Evolutionary conservation across 2,797 vertebrate genomes (phyloP).

Genomic region (Orestias chungarensis): DNA sequence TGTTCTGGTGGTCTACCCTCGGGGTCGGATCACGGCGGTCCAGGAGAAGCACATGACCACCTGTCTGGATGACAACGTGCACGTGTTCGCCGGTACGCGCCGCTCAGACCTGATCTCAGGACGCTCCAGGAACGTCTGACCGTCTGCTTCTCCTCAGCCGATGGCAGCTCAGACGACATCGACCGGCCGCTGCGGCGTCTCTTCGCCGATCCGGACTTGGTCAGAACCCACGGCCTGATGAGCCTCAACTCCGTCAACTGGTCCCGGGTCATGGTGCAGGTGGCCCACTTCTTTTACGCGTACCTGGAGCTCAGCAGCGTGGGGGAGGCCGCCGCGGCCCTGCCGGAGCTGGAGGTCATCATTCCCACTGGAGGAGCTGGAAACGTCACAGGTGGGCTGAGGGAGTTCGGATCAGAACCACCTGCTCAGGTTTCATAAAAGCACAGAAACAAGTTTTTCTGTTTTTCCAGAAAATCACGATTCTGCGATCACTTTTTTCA

Average conservation of each 20-base stretch:
- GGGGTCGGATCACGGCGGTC: slow-evolving; percentile 82
- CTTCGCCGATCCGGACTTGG: slow-evolving; percentile 84
- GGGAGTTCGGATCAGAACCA: background rate
- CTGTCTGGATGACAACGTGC: slow-evolving; percentile 85
- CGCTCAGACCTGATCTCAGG: no score
- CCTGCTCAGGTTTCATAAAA: background rate
- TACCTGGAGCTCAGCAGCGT: slow-evolving; percentile 82
- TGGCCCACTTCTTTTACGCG: slow-evolving; percentile 88
- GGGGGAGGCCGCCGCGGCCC: slow-evolving; percentile 26
- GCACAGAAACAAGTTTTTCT: no score
- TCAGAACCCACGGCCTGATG: slow-evolving; percentile 82
- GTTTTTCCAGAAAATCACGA: no score
- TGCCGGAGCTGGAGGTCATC: slow-evolving; percentile 87
- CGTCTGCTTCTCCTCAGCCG: slow-evolving; percentile 71
- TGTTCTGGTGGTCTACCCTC: slow-evolving; percentile 89
- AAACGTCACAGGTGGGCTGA: slow-evolving; percentile 86
- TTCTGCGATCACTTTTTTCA: no score
- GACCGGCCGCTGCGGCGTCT: slow-evolving; percentile 85
- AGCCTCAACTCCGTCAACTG: slow-evolving; percentile 95
- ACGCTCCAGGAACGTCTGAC: background rate
- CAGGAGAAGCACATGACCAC: slow-evolving; percentile 97
- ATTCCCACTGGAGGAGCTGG: slow-evolving; percentile 93
- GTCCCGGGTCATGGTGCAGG: slow-evolving; percentile 90
- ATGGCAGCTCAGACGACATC: slow-evolving; percentile 90
- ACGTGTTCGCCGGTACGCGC: slow-evolving; percentile 86